A percentile compares a stretch with the other conserved stretches of the same genome.
Conservation (phyloP, 2,888 invertebrate genomes). For the Sarcophaga variegata region DNA sequence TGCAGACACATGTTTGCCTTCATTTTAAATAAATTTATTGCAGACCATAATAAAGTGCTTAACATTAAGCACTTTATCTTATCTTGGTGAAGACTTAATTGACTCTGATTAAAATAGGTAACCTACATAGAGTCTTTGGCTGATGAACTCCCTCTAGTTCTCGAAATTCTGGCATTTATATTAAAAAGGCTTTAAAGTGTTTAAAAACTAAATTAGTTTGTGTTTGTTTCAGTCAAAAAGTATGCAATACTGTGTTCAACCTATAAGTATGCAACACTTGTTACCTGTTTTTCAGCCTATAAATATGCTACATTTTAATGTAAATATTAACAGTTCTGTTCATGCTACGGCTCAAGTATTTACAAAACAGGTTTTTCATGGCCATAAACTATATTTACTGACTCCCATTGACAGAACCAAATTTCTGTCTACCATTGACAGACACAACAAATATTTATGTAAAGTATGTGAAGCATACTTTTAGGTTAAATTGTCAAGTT, state of each 20-base stretch:
- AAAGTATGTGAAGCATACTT: slow-evolving; percentile 51
- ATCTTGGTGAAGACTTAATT: no score
- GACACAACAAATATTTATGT: slow-evolving; percentile 40
- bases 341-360: not conserved
- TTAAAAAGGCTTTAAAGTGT: no score
- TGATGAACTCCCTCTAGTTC: no score
- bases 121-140: no score
- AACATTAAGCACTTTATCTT: no score
- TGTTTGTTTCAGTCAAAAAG: no score
- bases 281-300: slow-evolving; percentile 2
- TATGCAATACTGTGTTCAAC: not conserved
- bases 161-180: no score
- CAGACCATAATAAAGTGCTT: not conserved
- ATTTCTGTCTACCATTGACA: not conserved
- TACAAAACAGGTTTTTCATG: not conserved
- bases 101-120: no score
- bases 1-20: not conserved
- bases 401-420: not conserved
- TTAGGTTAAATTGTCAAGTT: slow-evolving; percentile 41
- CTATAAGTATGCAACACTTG: slow-evolving; percentile 45
- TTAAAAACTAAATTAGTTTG: no score
- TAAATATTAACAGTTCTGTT: not conserved
- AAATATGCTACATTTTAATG: slow-evolving; percentile 31
- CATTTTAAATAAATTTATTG: not conserved
- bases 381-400: not conserved